Conservation (phyloP, 2,113 vertebrate genomes). For the Scalopus aquaticus region DNA sequence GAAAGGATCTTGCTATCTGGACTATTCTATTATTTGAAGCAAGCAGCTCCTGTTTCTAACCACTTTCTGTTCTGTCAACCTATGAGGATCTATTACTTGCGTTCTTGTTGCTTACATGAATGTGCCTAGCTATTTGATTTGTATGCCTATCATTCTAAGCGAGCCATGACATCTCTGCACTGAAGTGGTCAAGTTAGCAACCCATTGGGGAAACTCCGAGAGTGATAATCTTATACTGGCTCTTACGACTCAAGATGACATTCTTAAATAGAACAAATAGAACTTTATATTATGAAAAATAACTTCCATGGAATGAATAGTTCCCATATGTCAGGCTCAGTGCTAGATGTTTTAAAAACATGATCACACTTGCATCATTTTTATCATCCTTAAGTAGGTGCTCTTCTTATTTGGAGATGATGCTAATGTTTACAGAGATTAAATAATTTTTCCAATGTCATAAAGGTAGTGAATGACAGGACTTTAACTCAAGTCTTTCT, state of each 20-base stretch:
- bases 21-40: background rate
- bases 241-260: background rate
- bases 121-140: background rate
- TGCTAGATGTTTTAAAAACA: background rate
- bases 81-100: background rate
- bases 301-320: background rate
- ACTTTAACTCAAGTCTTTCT: background rate
- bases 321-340: background rate
- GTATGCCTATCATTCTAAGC: background rate
- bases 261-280: background rate
- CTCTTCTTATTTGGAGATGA: constrained; percentile 10
- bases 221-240: too few species aligned
- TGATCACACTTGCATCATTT: background rate
- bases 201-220: background rate
- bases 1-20: background rate
- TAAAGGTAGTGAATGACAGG: background rate
- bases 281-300: background rate
- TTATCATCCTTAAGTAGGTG: background rate
- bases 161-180: background rate
- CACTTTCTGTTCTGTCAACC: background rate
- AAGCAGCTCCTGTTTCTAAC: background rate
- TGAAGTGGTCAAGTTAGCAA: background rate
- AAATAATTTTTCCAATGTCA: background rate
- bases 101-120: background rate
- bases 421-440: background rate